These are phyloP conservation scores for Orchestia grillus DNA, from an alignment of 1,140 invertebrate species.

Conservation along the genomic window DNA sequence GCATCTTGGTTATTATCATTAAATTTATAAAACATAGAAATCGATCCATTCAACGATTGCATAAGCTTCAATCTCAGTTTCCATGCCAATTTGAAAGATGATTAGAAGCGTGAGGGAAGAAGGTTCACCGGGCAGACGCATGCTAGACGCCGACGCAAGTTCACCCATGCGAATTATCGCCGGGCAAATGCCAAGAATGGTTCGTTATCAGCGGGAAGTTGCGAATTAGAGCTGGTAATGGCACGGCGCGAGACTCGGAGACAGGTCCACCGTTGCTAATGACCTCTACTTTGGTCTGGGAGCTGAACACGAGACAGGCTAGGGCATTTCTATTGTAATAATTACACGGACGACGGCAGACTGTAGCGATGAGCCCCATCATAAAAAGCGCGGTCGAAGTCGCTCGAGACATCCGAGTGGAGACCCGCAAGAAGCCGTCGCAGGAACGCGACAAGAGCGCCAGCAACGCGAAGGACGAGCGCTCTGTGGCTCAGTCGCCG, in stretches of 20 bases:
- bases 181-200: constrained; percentile 27
- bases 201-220: constrained; percentile 22
- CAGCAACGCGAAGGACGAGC: constrained; percentile 49
- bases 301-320: neutral
- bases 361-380: neutral
- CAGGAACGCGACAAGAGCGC: constrained; percentile 5
- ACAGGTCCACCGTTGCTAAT: constrained; percentile 7
- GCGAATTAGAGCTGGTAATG: neutral
- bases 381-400: constrained; percentile 29
- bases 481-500: neutral
- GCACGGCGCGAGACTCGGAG: neutral
- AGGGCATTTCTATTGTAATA: constrained; percentile 40
- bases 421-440: constrained; percentile 58
- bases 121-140: neutral
- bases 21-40: neutral
- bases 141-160: neutral
- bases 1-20: neutral
- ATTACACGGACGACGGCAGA: constrained; percentile 32
- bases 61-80: neutral
- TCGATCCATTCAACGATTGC: neutral
- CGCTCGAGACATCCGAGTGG: constrained; percentile 57
- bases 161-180: neutral
- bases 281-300: neutral
- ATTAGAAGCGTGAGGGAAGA: neutral
- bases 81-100: neutral